phyloP scores from a whole-genome alignment of 2,797 vertebrate species.

The Melanogrammus aeglefinus region DNA sequence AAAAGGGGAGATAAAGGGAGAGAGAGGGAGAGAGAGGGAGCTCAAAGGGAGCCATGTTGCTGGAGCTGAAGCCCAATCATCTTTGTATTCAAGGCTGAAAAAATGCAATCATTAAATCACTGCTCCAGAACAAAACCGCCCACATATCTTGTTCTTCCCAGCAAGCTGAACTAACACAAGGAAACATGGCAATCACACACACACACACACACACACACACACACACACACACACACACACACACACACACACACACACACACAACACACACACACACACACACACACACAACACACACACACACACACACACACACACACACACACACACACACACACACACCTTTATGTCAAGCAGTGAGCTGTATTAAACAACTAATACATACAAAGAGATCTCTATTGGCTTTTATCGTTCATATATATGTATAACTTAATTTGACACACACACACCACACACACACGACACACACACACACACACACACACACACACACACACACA shows the following conservation, averaged over 20 bases:
- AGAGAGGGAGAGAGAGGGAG: constrained; percentile 3
- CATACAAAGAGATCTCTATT: neutral
- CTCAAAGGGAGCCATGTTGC: neutral
- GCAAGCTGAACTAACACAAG: neutral
- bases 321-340: too few species aligned
- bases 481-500: neutral
- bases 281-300: too few species aligned
- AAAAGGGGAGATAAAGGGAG: neutral
- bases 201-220: neutral
- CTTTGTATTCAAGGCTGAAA: constrained; percentile 29
- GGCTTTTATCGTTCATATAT: neutral
- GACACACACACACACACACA: neutral
- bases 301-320: too few species aligned
- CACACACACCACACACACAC: neutral
- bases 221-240: neutral
- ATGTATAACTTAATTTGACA: neutral
- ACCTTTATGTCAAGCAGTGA: too few species aligned
- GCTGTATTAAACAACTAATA: neutral
- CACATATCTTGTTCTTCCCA: constrained; percentile 1
- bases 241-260: too few species aligned
- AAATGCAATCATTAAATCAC: constrained; percentile 24
- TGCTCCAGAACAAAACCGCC: constrained; percentile 10
- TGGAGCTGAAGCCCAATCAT: constrained; percentile 8
- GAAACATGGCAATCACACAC: neutral
- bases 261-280: too few species aligned